Evolutionary conservation across 1,140 invertebrate species (phyloP), one percentile per base, ranked within the genome.

Genomic region (Dufourea novaeangliae): DNA sequence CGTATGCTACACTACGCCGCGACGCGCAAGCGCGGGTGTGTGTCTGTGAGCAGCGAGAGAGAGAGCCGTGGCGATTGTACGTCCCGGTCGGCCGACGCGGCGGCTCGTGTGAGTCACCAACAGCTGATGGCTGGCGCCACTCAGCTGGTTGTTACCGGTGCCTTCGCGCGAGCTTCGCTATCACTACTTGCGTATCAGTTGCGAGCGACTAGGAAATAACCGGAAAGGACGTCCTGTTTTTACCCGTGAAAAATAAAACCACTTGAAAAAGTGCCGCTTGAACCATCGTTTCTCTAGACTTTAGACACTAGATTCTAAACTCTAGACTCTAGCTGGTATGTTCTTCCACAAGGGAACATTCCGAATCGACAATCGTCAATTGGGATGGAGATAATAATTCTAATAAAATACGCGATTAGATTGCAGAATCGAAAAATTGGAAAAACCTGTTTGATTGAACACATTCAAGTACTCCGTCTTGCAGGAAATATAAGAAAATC

Each of bases 81-180:
- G 59, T 77, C 50, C 25, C 25, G 37, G 37, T 11, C 64, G 44
- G 22, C 32, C 73, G 64, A 32, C 75, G 46, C 50, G 82, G 80
- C 75, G 76, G 64, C 72, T 88, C 85, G 85, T 80, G 86, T 91
- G 90, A 91, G 88, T 91, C 90, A 91, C 88, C 85, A 90, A 90
- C 89, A 90, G 89, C 90, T 91, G 90, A 91, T 89, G 89, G 83
- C 86, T 88, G 90, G 90, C 90, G 90, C 90, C 90, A 91, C 89
- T 91, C 90, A 91, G 90, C 90, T 91, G 90, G 88, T 82, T 89
- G 86, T 89, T 90, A 88, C 86, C 87, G 83, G 85, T 89, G 79
- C 85, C 83, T 87, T 88, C 71, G 80, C 78, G 76, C 72, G 80
- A 83, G 82, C 78, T 46, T 78, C 76, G 86, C 86, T 82, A 80